Evolutionary conservation across 1,140 invertebrate species (phyloP), one percentile per base, ranked within the genome.

Genomic region (Calosoma granatense): DNA sequence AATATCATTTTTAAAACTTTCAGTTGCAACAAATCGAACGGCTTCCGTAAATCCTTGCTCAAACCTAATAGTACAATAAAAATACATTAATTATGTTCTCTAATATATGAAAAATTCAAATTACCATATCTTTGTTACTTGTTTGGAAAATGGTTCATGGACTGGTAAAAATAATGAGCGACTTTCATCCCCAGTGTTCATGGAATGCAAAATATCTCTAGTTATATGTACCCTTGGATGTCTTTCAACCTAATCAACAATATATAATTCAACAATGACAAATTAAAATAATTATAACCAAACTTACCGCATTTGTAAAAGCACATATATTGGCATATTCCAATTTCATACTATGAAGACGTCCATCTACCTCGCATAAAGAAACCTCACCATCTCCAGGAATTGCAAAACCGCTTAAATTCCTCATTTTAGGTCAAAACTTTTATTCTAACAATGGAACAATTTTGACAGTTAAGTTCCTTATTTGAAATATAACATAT

Each of bases 41-140:
- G 79, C 78, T 60, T 81, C 77, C 1, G 70, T 56, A 51, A 81
- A 68, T 3, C 83, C 82, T 61, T 77, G 76, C 59, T 84, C 82
- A 26, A 30, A 54, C 53, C 53, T 54, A 54, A 54, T 17, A 30
- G 2, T 2, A 54, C 6, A n/a, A 2, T 2, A 54, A 22, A 15
- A 2, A 2, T 15, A 54, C 19, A 22, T 2, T 2, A 54, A 22
- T 3, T 3, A 17, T n/a, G 3, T 54, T n/a, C n/a, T n/a, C n/a
- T n/a, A 54, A 23, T 4, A 22, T 26, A 17, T 22, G 17, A n/a
- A 14, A 26, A n/a, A 54, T 14, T 54, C 4, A 23, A 23, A 23
- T 43, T 72, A 76, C 56, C 72, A 78, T 22, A 72, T 70, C 54
- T 74, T 71, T 6, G 70, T 68, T 6, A 78, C 67, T 41, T 74